Conservation (phyloP, 53 echinoderm and acorn worm genomes). For the Hippasteria phrygiana region DNA sequence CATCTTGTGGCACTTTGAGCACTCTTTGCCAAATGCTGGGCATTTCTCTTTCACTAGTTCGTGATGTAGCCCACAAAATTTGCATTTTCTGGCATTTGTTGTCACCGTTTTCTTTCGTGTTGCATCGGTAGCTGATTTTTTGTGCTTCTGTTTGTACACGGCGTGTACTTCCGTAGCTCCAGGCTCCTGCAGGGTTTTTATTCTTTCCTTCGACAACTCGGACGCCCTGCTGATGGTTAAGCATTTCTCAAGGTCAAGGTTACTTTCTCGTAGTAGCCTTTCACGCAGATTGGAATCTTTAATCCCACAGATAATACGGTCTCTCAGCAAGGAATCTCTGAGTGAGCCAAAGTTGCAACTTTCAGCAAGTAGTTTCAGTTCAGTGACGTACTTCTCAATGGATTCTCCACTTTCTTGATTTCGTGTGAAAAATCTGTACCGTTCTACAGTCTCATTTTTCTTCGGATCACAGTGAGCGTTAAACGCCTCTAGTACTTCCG, state of each 20-base stretch:
- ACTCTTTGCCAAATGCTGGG: conserved; percentile 65
- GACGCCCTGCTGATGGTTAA: conserved; percentile 44
- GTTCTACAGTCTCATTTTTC: conserved; percentile 54
- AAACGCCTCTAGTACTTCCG: conserved; percentile 23
- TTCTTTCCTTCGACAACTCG: conserved; percentile 40
- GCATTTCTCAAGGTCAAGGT: conserved; percentile 38
- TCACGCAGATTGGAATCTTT: conserved; percentile 43
- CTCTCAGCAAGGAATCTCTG: conserved; percentile 50
- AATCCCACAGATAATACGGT: conserved; percentile 49
- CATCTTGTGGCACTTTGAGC: conserved; percentile 30
- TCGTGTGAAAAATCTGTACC: conserved; percentile 59
- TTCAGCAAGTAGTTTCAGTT: conserved; percentile 46
- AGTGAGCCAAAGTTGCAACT: conserved; percentile 38
- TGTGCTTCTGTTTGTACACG: conserved; percentile 21
- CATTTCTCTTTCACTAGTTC: conserved; percentile 44
- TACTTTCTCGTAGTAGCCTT: conserved; percentile 23
- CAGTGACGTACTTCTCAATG: conserved; percentile 25
- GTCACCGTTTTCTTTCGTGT: conserved; percentile 7
- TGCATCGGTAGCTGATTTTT: too few species aligned
- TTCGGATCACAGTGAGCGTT: conserved; percentile 43
- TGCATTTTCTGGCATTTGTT: not conserved
- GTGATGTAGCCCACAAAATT: conserved; percentile 67
- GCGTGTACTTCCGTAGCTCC: conserved; percentile 30
- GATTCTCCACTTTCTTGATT: conserved; percentile 42
- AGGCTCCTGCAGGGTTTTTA: conserved; percentile 23